Conservation (phyloP, 1,140 invertebrate species). For the Octopus sinensis region DNA sequence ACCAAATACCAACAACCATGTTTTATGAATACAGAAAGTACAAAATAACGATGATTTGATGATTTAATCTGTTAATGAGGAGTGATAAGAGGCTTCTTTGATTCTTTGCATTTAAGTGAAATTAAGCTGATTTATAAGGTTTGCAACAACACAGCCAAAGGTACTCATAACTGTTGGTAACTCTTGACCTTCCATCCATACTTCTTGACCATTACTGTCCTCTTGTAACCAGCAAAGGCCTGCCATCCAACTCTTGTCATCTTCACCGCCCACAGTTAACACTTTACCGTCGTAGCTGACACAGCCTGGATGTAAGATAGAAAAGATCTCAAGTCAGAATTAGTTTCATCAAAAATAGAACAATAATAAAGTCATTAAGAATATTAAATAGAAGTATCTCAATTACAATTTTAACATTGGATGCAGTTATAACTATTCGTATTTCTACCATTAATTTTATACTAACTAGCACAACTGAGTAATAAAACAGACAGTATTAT, state of each 20-base stretch:
- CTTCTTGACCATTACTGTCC: constrained; percentile 38
- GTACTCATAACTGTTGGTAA: constrained; percentile 51
- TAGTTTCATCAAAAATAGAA: not conserved
- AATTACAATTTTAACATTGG: no score
- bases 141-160: constrained; percentile 54
- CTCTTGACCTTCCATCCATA: constrained; percentile 49
- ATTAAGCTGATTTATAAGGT: constrained; percentile 18
- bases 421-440: no score
- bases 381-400: not conserved
- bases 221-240: constrained; percentile 47
- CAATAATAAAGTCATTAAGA: not conserved
- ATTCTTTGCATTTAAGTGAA: not conserved
- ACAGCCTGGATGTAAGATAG: constrained; percentile 34
- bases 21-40: no score
- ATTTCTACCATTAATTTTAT: no score
- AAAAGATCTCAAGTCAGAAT: not conserved
- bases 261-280: constrained; percentile 51
- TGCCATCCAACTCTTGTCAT: constrained; percentile 56
- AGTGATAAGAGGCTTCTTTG: no score
- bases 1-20: no score
- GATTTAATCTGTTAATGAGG: no score
- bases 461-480: no score
- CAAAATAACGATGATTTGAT: no score
- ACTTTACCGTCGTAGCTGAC: constrained; percentile 51
- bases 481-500: no score